Conservation (phyloP, 2,797 vertebrate species). For the Leontopithecus rosalia region DNA sequence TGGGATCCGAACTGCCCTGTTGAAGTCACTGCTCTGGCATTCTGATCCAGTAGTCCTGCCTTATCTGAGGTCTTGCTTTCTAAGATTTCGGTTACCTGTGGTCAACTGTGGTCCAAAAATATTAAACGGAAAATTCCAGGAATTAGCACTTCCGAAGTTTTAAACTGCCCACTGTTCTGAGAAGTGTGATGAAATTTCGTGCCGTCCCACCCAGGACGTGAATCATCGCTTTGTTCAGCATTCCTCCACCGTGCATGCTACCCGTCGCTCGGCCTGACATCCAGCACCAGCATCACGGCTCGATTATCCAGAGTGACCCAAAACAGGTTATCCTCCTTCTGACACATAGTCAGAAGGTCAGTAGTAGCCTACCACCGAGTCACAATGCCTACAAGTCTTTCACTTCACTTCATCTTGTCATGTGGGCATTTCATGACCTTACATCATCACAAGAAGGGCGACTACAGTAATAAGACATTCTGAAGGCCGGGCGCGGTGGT, state of each 20-base stretch:
- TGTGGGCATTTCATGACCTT: background rate
- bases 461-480: background rate
- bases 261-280: background rate
- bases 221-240: background rate
- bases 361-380: background rate
- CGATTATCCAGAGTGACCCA: background rate
- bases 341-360: background rate
- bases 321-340: background rate
- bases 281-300: background rate
- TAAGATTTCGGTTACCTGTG: background rate
- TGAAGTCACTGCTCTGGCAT: background rate
- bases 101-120: background rate
- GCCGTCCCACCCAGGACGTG: background rate
- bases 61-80: background rate
- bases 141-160: background rate
- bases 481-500: background rate
- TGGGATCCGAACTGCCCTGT: background rate
- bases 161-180: background rate
- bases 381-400: background rate
- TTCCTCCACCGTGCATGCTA: fast-evolving
- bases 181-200: background rate
- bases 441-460: background rate
- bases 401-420: background rate
- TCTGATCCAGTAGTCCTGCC: background rate
- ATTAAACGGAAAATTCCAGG: background rate